These are phyloP conservation scores for Cantharis flavilabris DNA, from an alignment of 2,888 invertebrate species.

Conservation along the genomic window DNA sequence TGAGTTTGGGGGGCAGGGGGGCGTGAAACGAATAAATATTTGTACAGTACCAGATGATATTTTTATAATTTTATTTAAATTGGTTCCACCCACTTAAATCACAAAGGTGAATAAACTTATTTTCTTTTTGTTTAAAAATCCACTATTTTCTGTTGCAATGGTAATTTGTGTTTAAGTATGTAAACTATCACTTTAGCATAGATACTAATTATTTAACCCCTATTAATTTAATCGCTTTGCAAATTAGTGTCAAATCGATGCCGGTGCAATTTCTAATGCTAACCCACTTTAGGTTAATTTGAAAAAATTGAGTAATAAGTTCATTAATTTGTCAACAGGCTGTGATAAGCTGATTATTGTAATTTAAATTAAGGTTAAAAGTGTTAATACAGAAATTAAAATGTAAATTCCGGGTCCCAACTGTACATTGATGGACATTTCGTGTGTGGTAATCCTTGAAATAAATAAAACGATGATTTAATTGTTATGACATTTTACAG, in stretches of 20 bases:
- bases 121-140: neutral
- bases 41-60: neutral
- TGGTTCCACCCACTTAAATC: neutral
- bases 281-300: neutral
- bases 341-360: neutral
- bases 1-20: neutral
- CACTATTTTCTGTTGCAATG: neutral
- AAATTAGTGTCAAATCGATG: neutral
- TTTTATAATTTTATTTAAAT: neutral
- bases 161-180: neutral
- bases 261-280: neutral
- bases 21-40: neutral
- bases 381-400: neutral
- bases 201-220: neutral
- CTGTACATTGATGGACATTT: neutral
- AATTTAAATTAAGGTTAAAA: neutral
- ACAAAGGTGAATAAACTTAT: neutral
- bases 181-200: neutral
- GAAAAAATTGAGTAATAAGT: neutral
- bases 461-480: neutral
- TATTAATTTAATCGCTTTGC: neutral
- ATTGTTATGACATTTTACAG: neutral
- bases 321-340: neutral
- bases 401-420: neutral
- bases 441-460: neutral